Evolutionary conservation across 2,797 vertebrate genomes (phyloP).

Genomic region (Peromyscus eremicus): DNA sequence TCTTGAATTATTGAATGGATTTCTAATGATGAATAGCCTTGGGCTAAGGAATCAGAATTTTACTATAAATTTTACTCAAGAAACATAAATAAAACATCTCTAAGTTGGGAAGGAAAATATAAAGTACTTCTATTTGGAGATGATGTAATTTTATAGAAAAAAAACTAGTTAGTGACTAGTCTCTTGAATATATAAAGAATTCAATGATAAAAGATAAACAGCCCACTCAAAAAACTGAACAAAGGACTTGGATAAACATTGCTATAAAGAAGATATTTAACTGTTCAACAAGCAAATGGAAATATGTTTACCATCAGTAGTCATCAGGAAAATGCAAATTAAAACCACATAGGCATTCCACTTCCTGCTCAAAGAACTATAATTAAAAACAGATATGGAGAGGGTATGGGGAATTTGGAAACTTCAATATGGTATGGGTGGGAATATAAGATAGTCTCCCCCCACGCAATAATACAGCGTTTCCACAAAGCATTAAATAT

Average conservation of each 20-base stretch:
- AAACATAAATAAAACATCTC: not conserved
- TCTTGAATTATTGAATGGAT: not conserved
- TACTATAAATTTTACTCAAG: not conserved
- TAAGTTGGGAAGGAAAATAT: not conserved
- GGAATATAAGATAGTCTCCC: not conserved
- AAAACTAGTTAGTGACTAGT: not conserved
- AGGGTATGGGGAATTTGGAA: not conserved
- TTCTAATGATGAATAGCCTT: not conserved
- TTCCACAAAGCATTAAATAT: not conserved
- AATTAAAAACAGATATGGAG: not conserved
- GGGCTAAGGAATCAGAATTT: not conserved
- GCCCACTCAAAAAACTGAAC: not conserved
- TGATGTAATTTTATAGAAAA: not conserved
- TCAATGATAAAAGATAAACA: not conserved
- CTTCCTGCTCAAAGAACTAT: not conserved
- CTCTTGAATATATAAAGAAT: not conserved
- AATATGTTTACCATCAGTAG: not conserved
- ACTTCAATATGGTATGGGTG: not conserved
- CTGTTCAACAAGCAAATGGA: not conserved
- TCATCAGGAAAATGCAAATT: not conserved
- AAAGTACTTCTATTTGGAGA: not conserved
- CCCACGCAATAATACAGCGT: not conserved
- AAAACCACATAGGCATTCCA: not conserved
- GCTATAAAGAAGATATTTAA: not conserved
- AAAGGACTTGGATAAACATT: not conserved